phyloP scores from a whole-genome alignment of 2,888 invertebrate species.

The Leptarthrus brevirostris region DNA sequence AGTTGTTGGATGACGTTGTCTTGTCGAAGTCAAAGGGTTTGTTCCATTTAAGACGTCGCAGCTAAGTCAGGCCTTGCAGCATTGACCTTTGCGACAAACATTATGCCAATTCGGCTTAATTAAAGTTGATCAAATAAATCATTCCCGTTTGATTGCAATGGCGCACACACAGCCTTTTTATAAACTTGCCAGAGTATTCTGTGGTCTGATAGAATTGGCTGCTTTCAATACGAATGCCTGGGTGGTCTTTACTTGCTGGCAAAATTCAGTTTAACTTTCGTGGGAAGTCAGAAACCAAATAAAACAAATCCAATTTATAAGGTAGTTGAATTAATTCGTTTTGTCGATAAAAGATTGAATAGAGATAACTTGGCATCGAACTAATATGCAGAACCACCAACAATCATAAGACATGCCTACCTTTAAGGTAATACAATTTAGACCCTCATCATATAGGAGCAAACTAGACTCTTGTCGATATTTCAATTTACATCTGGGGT shows the following conservation, averaged over 20 bases:
- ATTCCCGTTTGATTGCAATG: slow-evolving; percentile 49
- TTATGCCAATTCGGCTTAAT: slow-evolving; percentile 51
- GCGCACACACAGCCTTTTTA: slow-evolving; percentile 27
- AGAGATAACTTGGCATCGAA: too few relatives aligned
- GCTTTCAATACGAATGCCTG: background rate
- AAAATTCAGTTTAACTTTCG: background rate
- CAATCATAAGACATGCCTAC: too few relatives aligned
- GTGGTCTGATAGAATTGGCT: background rate
- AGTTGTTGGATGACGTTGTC: background rate
- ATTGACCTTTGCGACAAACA: slow-evolving; percentile 46
- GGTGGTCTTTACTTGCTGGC: background rate
- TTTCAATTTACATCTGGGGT: too few relatives aligned
- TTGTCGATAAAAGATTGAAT: too few relatives aligned
- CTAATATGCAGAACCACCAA: too few relatives aligned
- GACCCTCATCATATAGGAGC: too few relatives aligned
- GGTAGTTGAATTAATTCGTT: too few relatives aligned
- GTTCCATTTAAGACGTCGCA: slow-evolving; percentile 31
- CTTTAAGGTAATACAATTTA: too few relatives aligned
- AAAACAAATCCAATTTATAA: too few relatives aligned
- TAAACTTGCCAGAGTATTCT: background rate
- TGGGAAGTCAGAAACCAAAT: background rate
- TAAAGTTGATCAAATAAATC: slow-evolving; percentile 53
- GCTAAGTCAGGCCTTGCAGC: slow-evolving; percentile 13
- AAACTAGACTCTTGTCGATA: too few relatives aligned
- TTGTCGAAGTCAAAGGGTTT: slow-evolving; percentile 25